A percentile compares a stretch with the other conserved stretches of the same genome.
These are phyloP conservation scores for Andricus grossulariae DNA, from an alignment of 1,140 invertebrate genomes.

Conservation along the genomic window DNA sequence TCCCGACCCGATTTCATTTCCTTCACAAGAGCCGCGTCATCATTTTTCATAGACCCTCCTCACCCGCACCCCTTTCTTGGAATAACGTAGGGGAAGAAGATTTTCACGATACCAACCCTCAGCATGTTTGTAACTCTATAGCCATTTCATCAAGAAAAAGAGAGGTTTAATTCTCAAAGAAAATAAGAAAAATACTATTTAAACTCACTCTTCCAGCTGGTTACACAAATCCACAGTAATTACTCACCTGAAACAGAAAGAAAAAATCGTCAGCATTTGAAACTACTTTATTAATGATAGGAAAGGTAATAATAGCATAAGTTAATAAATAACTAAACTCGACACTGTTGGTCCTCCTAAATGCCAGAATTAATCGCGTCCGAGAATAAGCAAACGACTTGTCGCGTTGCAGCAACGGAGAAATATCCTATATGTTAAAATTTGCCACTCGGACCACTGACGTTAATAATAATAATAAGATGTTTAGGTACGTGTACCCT, in stretches of 20 bases:
- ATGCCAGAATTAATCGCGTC: constrained; percentile 43
- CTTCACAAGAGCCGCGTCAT: constrained; percentile 72
- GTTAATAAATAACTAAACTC: background rate
- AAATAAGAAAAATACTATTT: constrained; percentile 40
- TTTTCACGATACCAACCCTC: constrained; percentile 61
- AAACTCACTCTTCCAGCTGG: constrained; percentile 12
- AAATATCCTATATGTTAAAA: constrained; percentile 51
- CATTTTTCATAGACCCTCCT: constrained; percentile 74
- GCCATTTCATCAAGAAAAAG: constrained; percentile 39
- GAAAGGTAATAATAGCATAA: background rate
- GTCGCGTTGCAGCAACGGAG: constrained; percentile 34
- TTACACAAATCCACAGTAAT: background rate
- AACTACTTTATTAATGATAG: background rate
- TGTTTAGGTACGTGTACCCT: constrained; percentile 51
- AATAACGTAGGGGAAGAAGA: constrained; percentile 55
- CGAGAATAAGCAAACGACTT: constrained; percentile 6
- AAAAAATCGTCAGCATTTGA: constrained; percentile 4
- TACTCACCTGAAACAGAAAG: constrained; percentile 50
- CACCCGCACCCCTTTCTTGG: constrained; percentile 49
- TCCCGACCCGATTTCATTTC: constrained; percentile 72
- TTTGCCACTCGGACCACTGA: constrained; percentile 45
- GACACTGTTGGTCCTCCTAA: background rate
- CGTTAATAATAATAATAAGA: constrained; percentile 60
- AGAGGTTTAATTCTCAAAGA: constrained; percentile 48
- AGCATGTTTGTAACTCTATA: constrained; percentile 35